Conservation (phyloP, 2,797 vertebrate genomes). For the Holocentrus rufus region DNA sequence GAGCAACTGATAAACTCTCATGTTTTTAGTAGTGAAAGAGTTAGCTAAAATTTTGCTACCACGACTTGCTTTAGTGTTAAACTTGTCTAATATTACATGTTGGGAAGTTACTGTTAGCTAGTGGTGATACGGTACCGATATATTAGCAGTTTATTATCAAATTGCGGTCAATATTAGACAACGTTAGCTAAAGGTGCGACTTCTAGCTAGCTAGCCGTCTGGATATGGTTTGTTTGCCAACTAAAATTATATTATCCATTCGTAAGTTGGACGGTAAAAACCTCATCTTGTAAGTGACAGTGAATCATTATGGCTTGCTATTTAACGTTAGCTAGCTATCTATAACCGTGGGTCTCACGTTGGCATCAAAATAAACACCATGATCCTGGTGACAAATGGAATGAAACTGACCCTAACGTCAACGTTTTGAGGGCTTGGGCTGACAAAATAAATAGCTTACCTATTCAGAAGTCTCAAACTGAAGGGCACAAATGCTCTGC, state of each 20-base stretch:
- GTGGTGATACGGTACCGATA: too few species aligned
- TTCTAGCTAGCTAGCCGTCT: conserved; percentile 32
- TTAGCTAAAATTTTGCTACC: too few species aligned
- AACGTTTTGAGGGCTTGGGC: background rate
- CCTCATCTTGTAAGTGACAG: accelerated
- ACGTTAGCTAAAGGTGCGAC: conserved; percentile 39
- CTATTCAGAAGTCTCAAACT: conserved; percentile 38
- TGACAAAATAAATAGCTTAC: conserved; percentile 45
- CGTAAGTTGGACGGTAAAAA: background rate
- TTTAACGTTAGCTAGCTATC: background rate
- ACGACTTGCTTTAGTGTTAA: background rate
- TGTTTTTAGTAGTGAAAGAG: too few species aligned
- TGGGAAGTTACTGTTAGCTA: background rate
- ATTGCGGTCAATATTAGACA: conserved; percentile 11
- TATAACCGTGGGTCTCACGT: conserved; percentile 20
- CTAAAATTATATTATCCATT: too few species aligned
- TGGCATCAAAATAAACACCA: conserved; percentile 59
- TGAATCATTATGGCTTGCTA: background rate
- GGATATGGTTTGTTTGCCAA: background rate
- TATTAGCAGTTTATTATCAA: background rate
- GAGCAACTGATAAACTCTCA: too few species aligned
- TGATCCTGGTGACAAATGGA: conserved; percentile 18
- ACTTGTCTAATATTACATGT: background rate
- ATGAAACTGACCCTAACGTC: conserved; percentile 8
- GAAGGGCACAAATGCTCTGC: background rate